These are phyloP conservation scores for Ips typographus DNA, from an alignment of 1,140 invertebrate species.

Conservation along the genomic window DNA sequence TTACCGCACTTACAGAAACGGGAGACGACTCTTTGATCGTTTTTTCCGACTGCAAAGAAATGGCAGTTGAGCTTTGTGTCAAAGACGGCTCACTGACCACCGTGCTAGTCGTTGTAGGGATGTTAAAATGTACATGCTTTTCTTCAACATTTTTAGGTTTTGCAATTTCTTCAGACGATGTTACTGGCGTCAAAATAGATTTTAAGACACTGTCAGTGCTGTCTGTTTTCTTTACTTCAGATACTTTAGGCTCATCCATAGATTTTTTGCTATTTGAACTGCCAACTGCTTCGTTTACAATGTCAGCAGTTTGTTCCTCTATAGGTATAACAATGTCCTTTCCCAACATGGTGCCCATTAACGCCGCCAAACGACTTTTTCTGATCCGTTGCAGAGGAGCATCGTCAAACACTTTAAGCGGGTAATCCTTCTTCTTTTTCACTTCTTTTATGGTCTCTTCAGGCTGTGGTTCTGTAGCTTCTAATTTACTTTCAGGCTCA, in stretches of 20 bases:
- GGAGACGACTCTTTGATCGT: too few relatives aligned
- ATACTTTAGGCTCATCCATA: too few relatives aligned
- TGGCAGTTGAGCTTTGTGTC: neutral
- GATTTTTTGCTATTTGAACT: neutral
- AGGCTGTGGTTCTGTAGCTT: neutral
- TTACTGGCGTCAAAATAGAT: too few relatives aligned
- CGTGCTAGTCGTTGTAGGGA: too few relatives aligned
- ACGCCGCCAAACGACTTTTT: conserved; percentile 40
- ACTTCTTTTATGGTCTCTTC: neutral
- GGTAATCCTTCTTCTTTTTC: conserved; percentile 12
- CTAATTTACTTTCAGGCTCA: conserved; percentile 21
- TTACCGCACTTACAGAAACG: too few relatives aligned
- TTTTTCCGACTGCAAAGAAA: neutral
- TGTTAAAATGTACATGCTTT: too few relatives aligned
- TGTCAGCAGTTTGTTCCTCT: conserved; percentile 8
- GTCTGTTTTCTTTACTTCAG: too few relatives aligned
- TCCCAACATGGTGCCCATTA: conserved; percentile 41
- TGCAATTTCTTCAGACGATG: too few relatives aligned
- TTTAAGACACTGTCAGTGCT: too few relatives aligned
- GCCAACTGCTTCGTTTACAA: neutral
- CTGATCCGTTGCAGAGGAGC: conserved; percentile 40
- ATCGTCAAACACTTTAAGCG: conserved; percentile 45
- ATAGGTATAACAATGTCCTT: conserved; percentile 29
- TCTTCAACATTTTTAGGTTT: too few relatives aligned
- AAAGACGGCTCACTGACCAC: neutral